Percentiles rank a stretch among this genome's conserved stretches.
Evolutionary conservation across 2,797 vertebrate genomes (phyloP).

Genomic region (Myotis pilosus): DNA sequence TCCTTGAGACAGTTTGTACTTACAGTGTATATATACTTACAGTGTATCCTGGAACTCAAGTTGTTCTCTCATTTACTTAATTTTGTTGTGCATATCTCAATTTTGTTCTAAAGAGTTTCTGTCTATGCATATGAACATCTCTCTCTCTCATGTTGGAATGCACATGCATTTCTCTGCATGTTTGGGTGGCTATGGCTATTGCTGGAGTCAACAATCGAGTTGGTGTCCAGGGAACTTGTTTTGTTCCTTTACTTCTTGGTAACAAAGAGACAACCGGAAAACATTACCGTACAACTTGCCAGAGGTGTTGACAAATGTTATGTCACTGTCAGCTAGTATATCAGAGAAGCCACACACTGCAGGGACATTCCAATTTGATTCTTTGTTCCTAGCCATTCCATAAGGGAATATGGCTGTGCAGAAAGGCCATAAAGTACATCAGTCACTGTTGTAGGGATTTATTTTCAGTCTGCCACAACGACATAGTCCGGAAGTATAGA

Average conservation of each 20-base stretch:
- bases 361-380: background rate
- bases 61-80: background rate
- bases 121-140: background rate
- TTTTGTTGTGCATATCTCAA: background rate
- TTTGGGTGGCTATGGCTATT: background rate
- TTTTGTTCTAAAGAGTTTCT: background rate
- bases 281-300: background rate
- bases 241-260: background rate
- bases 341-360: background rate
- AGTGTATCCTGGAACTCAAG: background rate
- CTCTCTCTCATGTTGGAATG: background rate
- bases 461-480: background rate
- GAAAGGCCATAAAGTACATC: background rate
- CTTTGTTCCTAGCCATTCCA: background rate
- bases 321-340: background rate
- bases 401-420: background rate
- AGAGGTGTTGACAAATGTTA: background rate
- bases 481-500: background rate
- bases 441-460: background rate
- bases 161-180: background rate
- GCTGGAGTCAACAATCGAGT: background rate
- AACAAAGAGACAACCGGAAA: background rate
- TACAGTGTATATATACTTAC: background rate
- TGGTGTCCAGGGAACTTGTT: background rate
- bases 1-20: background rate